Conservation (phyloP, 2,797 vertebrate genomes). For the Alosa sapidissima region DNA sequence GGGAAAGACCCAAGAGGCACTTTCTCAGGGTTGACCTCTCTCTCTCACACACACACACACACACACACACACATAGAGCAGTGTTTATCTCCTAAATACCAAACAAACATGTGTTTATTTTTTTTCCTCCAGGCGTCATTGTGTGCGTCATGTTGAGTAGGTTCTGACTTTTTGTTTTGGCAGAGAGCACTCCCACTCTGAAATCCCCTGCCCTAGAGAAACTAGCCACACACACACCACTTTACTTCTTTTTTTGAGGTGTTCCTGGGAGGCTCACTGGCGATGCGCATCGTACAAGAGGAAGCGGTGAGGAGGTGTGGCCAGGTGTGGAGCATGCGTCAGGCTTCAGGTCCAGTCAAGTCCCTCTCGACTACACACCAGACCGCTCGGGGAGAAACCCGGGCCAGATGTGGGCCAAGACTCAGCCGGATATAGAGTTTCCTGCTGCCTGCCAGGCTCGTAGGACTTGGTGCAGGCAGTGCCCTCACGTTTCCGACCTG, state of each 20-base stretch:
- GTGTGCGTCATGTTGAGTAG: background rate
- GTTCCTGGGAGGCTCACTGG: background rate
- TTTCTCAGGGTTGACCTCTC: conserved; percentile 10
- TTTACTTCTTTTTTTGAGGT: background rate
- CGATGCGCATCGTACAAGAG: background rate
- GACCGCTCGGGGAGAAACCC: too few species aligned
- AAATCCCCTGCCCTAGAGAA: background rate
- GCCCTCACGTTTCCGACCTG: too few species aligned
- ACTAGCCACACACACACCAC: background rate
- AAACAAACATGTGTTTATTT: background rate
- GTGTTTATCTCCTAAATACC: background rate
- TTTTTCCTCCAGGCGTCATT: background rate
- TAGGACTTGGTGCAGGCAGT: background rate
- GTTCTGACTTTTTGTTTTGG: background rate
- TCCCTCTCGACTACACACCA: too few species aligned
- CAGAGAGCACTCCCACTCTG: background rate
- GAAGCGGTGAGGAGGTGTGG: background rate
- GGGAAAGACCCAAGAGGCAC: conserved; percentile 21
- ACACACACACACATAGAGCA: background rate
- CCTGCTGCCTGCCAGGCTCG: too few species aligned
- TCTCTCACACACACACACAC: conserved; percentile 13
- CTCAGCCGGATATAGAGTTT: background rate
- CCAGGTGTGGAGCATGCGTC: too few species aligned
- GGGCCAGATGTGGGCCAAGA: background rate
- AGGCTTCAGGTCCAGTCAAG: too few species aligned